phyloP scores from a whole-genome alignment of 2,797 vertebrate species.

The Epinephelus coioides region DNA sequence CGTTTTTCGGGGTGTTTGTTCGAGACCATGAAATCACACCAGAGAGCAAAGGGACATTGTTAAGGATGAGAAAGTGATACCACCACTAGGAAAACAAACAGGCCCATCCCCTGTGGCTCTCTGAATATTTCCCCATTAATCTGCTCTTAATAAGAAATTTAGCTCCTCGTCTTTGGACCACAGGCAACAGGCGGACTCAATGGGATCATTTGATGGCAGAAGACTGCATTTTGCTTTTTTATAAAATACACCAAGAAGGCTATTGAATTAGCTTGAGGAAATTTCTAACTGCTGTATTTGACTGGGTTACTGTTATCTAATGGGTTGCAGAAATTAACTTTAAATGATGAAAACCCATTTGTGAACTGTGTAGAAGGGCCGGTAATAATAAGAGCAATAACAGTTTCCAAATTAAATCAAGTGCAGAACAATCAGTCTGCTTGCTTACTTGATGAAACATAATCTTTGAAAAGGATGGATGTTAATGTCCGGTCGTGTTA shows the following conservation, averaged over 20 bases:
- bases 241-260: slow-evolving; percentile 32
- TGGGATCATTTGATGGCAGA: slow-evolving; percentile 42
- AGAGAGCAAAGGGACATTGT: slow-evolving; percentile 58
- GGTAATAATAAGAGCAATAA: slow-evolving; percentile 50
- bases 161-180: slow-evolving; percentile 42
- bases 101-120: slow-evolving; percentile 51
- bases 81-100: slow-evolving; percentile 73
- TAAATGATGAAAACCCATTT: slow-evolving; percentile 54
- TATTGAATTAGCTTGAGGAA: slow-evolving; percentile 53
- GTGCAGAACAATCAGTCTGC: slow-evolving; percentile 20
- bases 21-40: slow-evolving; percentile 41
- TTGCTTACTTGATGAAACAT: slow-evolving; percentile 23
- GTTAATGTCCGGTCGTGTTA: slow-evolving; percentile 16
- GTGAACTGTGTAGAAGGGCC: slow-evolving; percentile 17
- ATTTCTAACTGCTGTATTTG: slow-evolving; percentile 18
- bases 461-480: slow-evolving; percentile 20
- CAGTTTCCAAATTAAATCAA: slow-evolving; percentile 37
- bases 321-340: slow-evolving; percentile 38
- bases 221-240: slow-evolving; percentile 34
- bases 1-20: slow-evolving; percentile 20
- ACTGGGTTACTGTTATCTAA: slow-evolving; percentile 35
- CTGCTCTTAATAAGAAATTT: slow-evolving; percentile 67
- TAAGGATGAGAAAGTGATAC: slow-evolving; percentile 55
- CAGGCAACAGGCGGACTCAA: slow-evolving; percentile 29
- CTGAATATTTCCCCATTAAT: slow-evolving; percentile 71